A percentile compares a stretch with the other conserved stretches of the same genome.
These are phyloP conservation scores for Nestor notabilis DNA, from an alignment of 2,113 vertebrate genomes.

Conservation along the genomic window DNA sequence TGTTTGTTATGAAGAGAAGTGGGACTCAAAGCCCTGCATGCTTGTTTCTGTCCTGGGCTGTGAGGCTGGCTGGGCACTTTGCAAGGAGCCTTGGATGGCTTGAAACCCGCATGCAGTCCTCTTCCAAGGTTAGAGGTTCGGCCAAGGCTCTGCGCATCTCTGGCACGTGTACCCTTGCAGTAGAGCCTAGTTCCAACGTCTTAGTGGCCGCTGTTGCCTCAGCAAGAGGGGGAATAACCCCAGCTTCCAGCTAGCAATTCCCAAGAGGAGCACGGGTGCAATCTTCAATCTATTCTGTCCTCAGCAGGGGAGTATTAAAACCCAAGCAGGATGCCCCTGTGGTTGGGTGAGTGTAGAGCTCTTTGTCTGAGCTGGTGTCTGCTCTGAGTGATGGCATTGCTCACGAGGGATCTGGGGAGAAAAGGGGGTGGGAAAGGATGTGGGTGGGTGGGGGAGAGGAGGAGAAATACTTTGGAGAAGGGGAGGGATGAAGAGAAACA, in stretches of 20 bases:
- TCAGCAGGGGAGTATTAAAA: slow-evolving; percentile 65
- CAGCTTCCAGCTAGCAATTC: slow-evolving; percentile 34
- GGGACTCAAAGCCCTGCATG: not conserved
- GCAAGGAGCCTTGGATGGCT: slow-evolving; percentile 9
- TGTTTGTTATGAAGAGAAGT: not conserved
- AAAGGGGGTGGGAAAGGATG: not conserved
- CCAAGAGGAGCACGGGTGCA: slow-evolving; percentile 50
- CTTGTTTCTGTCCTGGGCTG: not conserved
- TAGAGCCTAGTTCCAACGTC: slow-evolving; percentile 39
- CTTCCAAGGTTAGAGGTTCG: not conserved
- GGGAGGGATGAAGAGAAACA: not conserved
- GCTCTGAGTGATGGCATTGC: not conserved
- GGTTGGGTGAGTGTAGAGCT: slow-evolving; percentile 67
- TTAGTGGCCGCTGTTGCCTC: slow-evolving; percentile 30
- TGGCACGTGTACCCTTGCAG: slow-evolving; percentile 15
- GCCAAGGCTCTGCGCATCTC: slow-evolving; percentile 34
- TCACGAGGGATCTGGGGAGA: not conserved
- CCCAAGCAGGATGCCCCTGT: slow-evolving; percentile 37
- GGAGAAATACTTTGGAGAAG: not conserved
- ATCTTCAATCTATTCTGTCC: slow-evolving; percentile 55
- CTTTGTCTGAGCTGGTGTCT: not conserved
- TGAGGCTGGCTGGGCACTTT: not conserved
- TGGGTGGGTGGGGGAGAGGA: not conserved
- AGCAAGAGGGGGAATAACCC: slow-evolving; percentile 18
- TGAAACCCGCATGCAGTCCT: slow-evolving; percentile 34